These are phyloP conservation scores for Cephus rjabovi DNA, from an alignment of 2,888 invertebrate species.

Conservation along the genomic window DNA sequence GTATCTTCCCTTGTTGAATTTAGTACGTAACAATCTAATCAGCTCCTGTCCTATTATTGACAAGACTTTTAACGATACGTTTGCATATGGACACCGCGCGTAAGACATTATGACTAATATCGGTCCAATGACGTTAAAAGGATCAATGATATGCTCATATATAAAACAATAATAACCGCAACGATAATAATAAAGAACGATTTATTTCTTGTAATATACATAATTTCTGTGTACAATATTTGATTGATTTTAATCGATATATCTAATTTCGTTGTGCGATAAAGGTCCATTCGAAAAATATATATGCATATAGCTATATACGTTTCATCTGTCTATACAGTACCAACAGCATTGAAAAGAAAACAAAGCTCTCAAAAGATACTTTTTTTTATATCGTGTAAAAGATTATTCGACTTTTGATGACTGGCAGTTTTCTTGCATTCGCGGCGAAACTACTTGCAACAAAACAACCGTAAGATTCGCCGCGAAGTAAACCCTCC, in stretches of 20 bases:
- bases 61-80: not conserved
- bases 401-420: not conserved
- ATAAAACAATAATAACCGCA: conserved; percentile 21
- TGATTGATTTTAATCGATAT: not conserved
- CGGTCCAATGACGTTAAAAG: not conserved
- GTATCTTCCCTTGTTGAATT: not conserved
- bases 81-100: not conserved
- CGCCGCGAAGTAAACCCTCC: conserved; percentile 8
- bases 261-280: not conserved
- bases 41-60: not conserved
- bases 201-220: conserved; percentile 43
- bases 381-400: not conserved
- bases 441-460: conserved; percentile 35
- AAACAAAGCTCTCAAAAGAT: not conserved
- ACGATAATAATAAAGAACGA: conserved; percentile 27
- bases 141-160: not conserved
- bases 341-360: not conserved
- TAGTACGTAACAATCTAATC: not conserved
- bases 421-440: conserved; percentile 15
- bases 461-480: conserved; percentile 52
- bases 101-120: not conserved
- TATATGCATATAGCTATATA: not conserved
- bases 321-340: not conserved
- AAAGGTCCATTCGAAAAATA: not conserved
- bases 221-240: conserved; percentile 22